Evolutionary conservation across 2,113 vertebrate genomes (phyloP).

Genomic region (Erythrocercus mccallii): DNA sequence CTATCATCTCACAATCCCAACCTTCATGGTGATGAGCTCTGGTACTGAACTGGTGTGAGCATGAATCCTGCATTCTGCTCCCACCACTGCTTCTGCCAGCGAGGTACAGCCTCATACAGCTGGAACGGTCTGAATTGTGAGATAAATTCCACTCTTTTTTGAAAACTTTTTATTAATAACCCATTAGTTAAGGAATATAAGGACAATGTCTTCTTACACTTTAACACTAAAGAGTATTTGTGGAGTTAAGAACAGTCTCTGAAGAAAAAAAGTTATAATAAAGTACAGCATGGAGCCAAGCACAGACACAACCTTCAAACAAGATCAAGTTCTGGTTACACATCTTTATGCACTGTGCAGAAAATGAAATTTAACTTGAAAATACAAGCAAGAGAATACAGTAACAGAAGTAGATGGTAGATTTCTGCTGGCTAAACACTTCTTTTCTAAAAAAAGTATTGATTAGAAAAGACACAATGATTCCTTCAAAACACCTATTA

Average conservation of each 20-base stretch:
- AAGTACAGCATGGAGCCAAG: constrained; percentile 69
- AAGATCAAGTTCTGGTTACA: constrained; percentile 58
- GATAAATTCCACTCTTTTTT: not conserved
- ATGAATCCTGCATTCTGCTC: not conserved
- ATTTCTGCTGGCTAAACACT: constrained; percentile 60
- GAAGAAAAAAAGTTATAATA: constrained; percentile 62
- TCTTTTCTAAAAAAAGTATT: constrained; percentile 55
- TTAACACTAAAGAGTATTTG: constrained; percentile 74
- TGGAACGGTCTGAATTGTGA: not conserved
- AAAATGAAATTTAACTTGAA: constrained; percentile 43
- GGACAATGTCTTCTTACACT: constrained; percentile 67
- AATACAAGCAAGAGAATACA: constrained; percentile 53
- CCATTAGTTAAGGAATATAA: constrained; percentile 72
- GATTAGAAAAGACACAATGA: constrained; percentile 63
- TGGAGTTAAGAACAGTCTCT: constrained; percentile 56
- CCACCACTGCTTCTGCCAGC: not conserved
- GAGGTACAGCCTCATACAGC: not conserved
- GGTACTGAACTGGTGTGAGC: not conserved
- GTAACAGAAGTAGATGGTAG: constrained; percentile 51
- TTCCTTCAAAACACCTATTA: constrained; percentile 54
- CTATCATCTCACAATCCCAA: not conserved
- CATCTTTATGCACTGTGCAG: constrained; percentile 53
- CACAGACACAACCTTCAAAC: constrained; percentile 65
- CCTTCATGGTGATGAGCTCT: accelerated
- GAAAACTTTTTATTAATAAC: constrained; percentile 73